These are phyloP conservation scores for Hypercompe scribonia DNA, from an alignment of 2,888 invertebrate genomes.

Conservation along the genomic window DNA sequence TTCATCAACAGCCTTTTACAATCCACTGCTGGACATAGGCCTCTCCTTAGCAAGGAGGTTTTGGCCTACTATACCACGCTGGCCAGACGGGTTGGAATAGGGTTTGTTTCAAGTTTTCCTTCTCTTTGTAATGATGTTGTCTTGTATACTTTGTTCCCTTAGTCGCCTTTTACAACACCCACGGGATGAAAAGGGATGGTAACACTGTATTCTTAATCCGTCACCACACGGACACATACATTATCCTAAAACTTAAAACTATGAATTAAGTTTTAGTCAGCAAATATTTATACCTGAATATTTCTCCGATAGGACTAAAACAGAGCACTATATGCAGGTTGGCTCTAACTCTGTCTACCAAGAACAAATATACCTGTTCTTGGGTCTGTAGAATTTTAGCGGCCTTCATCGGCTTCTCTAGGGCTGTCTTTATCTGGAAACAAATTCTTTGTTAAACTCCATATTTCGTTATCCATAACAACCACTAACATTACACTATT, in stretches of 20 bases:
- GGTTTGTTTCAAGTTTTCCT: too few relatives aligned
- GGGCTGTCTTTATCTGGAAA: conserved; percentile 86
- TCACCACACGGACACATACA: too few relatives aligned
- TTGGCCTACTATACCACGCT: too few relatives aligned
- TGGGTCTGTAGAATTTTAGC: conserved; percentile 87
- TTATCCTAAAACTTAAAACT: background rate
- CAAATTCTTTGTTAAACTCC: background rate
- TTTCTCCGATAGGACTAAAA: conserved; percentile 96
- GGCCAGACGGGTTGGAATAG: too few relatives aligned
- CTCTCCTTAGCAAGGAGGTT: too few relatives aligned
- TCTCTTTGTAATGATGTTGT: too few relatives aligned
- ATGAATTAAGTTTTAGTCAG: background rate
- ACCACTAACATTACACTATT: background rate
- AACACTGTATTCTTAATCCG: too few relatives aligned
- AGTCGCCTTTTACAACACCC: too few relatives aligned
- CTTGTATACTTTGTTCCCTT: too few relatives aligned
- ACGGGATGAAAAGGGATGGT: too few relatives aligned
- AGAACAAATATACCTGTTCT: conserved; percentile 91
- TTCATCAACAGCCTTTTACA: too few relatives aligned
- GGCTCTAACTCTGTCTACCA: conserved; percentile 91
- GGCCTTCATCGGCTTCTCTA: conserved; percentile 86
- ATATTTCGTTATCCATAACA: background rate
- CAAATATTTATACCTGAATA: conserved; percentile 84
- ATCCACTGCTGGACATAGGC: too few relatives aligned
- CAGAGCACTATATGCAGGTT: conserved; percentile 94